phyloP scores from a whole-genome alignment of 2,797 vertebrate species.

The Typhlichthys subterraneus region DNA sequence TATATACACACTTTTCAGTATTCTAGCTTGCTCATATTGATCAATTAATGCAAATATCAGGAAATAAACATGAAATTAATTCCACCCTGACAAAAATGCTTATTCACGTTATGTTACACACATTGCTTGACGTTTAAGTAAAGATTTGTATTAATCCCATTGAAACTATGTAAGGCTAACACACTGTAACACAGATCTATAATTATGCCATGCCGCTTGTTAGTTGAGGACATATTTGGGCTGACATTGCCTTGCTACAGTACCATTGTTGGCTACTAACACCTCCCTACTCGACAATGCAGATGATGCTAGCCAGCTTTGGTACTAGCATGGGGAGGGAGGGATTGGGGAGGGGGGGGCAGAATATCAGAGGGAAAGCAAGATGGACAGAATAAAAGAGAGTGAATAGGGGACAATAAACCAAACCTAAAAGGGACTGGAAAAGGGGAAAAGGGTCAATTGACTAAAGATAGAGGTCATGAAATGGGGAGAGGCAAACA shows the following conservation, averaged over 20 bases:
- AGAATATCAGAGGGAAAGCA: neutral
- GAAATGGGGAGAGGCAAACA: constrained; percentile 8
- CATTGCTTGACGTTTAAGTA: too few species aligned
- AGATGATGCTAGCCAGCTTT: neutral
- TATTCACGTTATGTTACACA: too few species aligned
- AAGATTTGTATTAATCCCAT: too few species aligned
- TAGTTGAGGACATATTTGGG: constrained; percentile 15
- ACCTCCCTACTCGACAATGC: constrained; percentile 1
- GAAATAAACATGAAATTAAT: too few species aligned
- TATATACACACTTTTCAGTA: too few species aligned
- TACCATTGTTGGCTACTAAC: constrained; percentile 2
- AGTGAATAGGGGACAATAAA: neutral
- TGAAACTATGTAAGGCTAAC: too few species aligned
- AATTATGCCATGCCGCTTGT: constrained; percentile 8
- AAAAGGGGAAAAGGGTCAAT: constrained; percentile 3
- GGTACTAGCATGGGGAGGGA: constrained; percentile 2
- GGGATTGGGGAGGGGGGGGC: constrained; percentile 1
- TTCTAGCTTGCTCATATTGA: too few species aligned
- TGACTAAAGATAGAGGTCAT: constrained; percentile 6
- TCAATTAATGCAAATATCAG: too few species aligned
- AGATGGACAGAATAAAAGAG: neutral
- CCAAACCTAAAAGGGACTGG: neutral
- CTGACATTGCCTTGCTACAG: constrained; percentile 29
- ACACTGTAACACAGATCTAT: too few species aligned
- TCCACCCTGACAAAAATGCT: too few species aligned